Percentiles rank a stretch among this genome's conserved stretches.
Conservation (phyloP, 2,113 vertebrate species). For the Microtus richardsoni region DNA sequence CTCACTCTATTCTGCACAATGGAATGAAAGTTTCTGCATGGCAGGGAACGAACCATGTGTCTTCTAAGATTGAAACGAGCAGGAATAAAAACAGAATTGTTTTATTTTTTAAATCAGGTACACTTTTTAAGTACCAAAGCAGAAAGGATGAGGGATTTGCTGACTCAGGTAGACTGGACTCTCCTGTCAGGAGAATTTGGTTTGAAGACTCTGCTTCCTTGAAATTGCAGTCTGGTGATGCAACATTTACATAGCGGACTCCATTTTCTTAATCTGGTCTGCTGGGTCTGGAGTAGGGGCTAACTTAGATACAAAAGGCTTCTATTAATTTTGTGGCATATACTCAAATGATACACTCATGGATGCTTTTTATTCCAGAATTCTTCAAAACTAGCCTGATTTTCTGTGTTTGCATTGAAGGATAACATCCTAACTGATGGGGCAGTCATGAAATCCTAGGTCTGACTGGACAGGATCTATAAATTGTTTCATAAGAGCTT, state of each 20-base stretch:
- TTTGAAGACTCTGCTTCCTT: neutral
- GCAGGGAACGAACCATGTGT: neutral
- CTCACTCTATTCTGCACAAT: neutral
- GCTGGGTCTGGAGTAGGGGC: rapidly evolving
- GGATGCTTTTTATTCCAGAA: neutral
- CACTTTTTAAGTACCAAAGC: neutral
- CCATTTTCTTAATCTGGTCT: neutral
- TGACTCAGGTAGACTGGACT: neutral
- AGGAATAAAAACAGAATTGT: neutral
- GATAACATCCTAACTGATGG: neutral
- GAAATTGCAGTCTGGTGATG: neutral
- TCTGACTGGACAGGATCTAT: neutral
- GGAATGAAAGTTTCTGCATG: neutral
- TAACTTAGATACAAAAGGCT: neutral
- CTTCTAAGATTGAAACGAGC: neutral
- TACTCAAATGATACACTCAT: neutral
- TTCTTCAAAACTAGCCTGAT: too few species aligned
- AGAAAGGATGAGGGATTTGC: neutral
- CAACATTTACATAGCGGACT: neutral
- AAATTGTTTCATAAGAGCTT: neutral
- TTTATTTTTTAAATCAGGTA: neutral
- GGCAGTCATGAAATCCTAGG: neutral
- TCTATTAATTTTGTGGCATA: neutral
- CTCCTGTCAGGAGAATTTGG: neutral
- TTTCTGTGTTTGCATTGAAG: neutral